These are phyloP conservation scores for Tanypteryx hageni DNA, from an alignment of 2,888 invertebrate genomes.

Conservation along the genomic window DNA sequence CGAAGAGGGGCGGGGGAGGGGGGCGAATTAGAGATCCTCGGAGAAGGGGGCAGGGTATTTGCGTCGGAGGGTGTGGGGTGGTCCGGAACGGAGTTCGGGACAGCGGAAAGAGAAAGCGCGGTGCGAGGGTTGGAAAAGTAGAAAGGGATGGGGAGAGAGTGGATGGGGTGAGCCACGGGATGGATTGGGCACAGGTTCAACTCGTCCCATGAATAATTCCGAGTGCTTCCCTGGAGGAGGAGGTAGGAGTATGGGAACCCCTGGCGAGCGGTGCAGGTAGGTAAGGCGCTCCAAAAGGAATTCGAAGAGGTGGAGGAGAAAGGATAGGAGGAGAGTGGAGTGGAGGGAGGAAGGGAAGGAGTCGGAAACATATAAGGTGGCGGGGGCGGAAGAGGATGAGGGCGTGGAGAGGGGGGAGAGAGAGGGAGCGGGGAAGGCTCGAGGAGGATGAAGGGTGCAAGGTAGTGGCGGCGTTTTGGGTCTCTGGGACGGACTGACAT, in stretches of 20 bases:
- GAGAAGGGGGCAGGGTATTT: neutral
- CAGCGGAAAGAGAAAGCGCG: neutral
- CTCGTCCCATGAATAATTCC: slow-evolving; percentile 64
- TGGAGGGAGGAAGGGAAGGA: slow-evolving; percentile 10
- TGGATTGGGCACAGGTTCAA: slow-evolving; percentile 58
- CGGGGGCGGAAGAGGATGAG: neutral
- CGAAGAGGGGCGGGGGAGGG: slow-evolving; percentile 30
- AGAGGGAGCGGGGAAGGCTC: neutral
- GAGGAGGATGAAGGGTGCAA: slow-evolving; percentile 12
- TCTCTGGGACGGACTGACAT: slow-evolving; percentile 30
- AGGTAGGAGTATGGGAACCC: slow-evolving; percentile 38
- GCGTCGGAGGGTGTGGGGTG: slow-evolving; percentile 9
- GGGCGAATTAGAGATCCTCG: neutral
- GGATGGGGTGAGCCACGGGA: neutral
- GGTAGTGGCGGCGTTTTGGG: slow-evolving; percentile 51
- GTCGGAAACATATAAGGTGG: neutral
- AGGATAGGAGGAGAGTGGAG: neutral
- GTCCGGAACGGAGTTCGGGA: neutral
- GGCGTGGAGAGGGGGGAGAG: neutral
- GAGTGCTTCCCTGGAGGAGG: slow-evolving; percentile 1
- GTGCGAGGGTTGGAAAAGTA: neutral
- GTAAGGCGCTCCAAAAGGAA: slow-evolving; percentile 61
- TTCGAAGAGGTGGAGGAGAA: neutral
- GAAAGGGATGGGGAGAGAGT: neutral
- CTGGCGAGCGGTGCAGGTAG: slow-evolving; percentile 61